Evolutionary conservation across 1,140 invertebrate genomes (phyloP), one percentile per base, ranked within the genome.

Genomic region (Odontomachus brunneus): DNA sequence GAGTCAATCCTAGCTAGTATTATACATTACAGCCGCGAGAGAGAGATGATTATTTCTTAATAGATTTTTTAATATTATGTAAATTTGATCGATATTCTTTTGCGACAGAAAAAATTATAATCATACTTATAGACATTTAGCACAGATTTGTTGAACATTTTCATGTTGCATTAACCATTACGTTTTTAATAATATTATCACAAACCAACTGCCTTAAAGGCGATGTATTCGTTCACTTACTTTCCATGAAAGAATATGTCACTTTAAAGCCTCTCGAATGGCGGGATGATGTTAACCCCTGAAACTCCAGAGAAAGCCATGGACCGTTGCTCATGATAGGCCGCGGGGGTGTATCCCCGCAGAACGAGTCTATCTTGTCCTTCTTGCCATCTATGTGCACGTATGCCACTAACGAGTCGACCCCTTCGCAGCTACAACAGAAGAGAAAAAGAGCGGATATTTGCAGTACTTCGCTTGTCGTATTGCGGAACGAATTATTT

Each of bases 311-410:
- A 85, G 96, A 96, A 86, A 99, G 94, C 84, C 96, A 95, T 44
- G 97, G 96, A 44, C 97, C 97, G 91, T 97, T 98, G 33, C 98
- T 98, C 98, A 99, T 99, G 60, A 99, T 94, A 53, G 97, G 97
- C 83, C 96, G 96, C 0, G 97, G 97, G 33, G 96, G 92, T 84
- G 95, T 96, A 5, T 95, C 95, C 0, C 97, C 98, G 91, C 98
- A 99, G 88, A 98, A 97, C 5, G 96, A 96, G 87, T 97, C 97
- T 78, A 98, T 96, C 92, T 97, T 96, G 90, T 97, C 97, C 94
- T 96, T 95, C 89, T 96, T 95, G 3, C 97, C 97, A 69, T 97
- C 96, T 72, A 97, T 96, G 83, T 96, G 95, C 55, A 98, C 96
- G 91, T 96, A 98, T 0, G 97, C 97, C 89, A 96, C 95, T 63